Evolutionary conservation across 2,113 vertebrate species (phyloP).

Genomic region (Rhadina sibilatrix): DNA sequence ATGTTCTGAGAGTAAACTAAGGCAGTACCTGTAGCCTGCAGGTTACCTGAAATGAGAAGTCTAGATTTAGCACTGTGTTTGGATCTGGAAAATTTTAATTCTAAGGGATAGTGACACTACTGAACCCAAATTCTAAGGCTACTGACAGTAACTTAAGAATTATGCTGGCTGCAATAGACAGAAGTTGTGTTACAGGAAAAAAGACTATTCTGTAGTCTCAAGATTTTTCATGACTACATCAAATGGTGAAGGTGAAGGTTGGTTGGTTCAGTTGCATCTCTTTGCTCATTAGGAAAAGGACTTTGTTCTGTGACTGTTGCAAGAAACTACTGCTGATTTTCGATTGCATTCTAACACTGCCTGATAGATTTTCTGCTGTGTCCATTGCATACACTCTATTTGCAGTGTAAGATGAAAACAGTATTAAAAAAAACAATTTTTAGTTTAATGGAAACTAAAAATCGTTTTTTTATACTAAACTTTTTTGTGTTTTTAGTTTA

Average conservation of each 20-base stretch:
- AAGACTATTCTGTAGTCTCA: fast-evolving
- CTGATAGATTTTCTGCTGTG: neutral
- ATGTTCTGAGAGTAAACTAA: neutral
- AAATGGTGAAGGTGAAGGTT: neutral
- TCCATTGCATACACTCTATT: fast-evolving
- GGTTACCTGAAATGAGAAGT: neutral
- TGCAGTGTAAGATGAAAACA: neutral
- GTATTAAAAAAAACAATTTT: neutral
- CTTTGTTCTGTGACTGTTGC: neutral
- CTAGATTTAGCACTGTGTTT: neutral
- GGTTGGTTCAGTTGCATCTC: neutral
- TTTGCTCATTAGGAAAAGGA: neutral
- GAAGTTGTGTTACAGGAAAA: neutral
- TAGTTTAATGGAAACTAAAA: neutral
- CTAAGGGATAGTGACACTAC: neutral
- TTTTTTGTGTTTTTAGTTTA: neutral
- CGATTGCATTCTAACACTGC: neutral
- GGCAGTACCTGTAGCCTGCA: neutral
- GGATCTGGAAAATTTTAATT: neutral
- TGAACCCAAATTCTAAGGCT: neutral
- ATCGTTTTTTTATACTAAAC: too few species aligned
- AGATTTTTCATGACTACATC: neutral
- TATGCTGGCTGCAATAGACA: neutral
- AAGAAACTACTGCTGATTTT: neutral
- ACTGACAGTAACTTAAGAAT: neutral